These are phyloP conservation scores for Orbicella faveolata DNA, from an alignment of 64 coral and sea anemone species.

Conservation along the genomic window DNA sequence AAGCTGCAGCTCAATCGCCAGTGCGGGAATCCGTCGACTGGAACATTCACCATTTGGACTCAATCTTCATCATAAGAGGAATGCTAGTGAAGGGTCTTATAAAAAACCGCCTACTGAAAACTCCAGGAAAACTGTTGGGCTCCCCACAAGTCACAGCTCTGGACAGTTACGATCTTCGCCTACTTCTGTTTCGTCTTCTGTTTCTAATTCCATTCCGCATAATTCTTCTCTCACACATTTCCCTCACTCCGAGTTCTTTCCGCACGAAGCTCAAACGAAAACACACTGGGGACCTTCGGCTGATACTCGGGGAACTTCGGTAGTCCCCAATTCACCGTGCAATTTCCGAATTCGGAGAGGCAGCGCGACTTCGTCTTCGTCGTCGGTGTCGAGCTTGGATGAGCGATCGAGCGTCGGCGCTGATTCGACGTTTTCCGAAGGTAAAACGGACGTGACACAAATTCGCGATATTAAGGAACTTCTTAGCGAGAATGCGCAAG, in stretches of 20 bases:
- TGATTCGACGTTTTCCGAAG: conserved; percentile 72
- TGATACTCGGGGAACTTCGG: conserved; percentile 39
- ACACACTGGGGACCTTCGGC: conserved; percentile 54
- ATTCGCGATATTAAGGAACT: conserved; percentile 90
- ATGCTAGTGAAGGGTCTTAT: conserved; percentile 44
- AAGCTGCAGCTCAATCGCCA: conserved; percentile 36
- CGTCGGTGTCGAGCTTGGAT: conserved; percentile 88
- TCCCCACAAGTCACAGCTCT: conserved; percentile 30
- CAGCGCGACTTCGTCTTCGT: conserved; percentile 87
- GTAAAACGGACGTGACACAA: conserved; percentile 77
- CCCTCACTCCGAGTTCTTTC: conserved; percentile 85
- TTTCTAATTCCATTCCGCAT: conserved; percentile 37
- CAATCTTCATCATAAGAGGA: conserved; percentile 81
- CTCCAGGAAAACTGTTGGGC: conserved; percentile 25
- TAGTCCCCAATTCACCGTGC: background rate
- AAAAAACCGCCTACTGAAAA: conserved; percentile 50
- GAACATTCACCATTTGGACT: conserved; percentile 95
- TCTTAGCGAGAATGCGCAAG: conserved; percentile 62
- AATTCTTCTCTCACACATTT: conserved; percentile 51
- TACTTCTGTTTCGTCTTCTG: conserved; percentile 45
- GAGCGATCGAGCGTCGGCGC: conserved; percentile 84
- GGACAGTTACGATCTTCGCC: conserved; percentile 41
- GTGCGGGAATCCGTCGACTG: conserved; percentile 53
- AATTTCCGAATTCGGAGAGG: conserved; percentile 48
- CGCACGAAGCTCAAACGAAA: conserved; percentile 86